These are phyloP conservation scores for Amphiprion ocellaris DNA, from an alignment of 2,113 vertebrate genomes.

Conservation along the genomic window DNA sequence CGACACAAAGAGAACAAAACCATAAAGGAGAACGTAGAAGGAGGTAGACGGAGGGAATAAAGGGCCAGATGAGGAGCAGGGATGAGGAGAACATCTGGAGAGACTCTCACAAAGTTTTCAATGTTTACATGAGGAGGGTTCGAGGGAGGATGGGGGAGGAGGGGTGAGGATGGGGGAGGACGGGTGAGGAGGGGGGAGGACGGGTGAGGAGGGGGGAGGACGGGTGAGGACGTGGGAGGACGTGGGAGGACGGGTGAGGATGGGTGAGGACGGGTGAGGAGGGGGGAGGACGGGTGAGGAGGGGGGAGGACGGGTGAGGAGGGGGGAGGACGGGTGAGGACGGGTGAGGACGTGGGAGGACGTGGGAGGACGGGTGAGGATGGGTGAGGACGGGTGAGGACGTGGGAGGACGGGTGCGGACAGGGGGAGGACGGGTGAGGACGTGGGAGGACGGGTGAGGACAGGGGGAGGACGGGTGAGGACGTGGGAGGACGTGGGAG, in stretches of 20 bases:
- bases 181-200: slow-evolving; percentile 30
- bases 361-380: slow-evolving; percentile 1
- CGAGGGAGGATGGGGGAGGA: slow-evolving; percentile 18
- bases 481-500: slow-evolving; percentile 27
- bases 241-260: too few species aligned
- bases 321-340: background rate
- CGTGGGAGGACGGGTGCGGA: background rate
- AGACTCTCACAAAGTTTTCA: slow-evolving; percentile 68
- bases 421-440: background rate
- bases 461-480: background rate
- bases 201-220: background rate
- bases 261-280: too few species aligned
- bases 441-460: slow-evolving; percentile 28
- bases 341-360: slow-evolving; percentile 19
- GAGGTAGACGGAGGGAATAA: slow-evolving; percentile 28
- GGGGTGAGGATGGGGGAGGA: slow-evolving; percentile 4
- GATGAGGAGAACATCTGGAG: slow-evolving; percentile 81
- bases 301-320: too few species aligned
- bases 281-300: too few species aligned
- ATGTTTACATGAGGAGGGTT: slow-evolving; percentile 23
- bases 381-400: too few species aligned
- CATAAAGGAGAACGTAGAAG: slow-evolving; percentile 6
- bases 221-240: too few species aligned
- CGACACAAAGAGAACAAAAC: slow-evolving; percentile 38
- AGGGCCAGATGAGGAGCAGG: slow-evolving; percentile 58